Percentiles rank a stretch among this genome's conserved stretches.
phyloP scores from a whole-genome alignment of 2,113 vertebrate genomes.

The Mustela nigripes region DNA sequence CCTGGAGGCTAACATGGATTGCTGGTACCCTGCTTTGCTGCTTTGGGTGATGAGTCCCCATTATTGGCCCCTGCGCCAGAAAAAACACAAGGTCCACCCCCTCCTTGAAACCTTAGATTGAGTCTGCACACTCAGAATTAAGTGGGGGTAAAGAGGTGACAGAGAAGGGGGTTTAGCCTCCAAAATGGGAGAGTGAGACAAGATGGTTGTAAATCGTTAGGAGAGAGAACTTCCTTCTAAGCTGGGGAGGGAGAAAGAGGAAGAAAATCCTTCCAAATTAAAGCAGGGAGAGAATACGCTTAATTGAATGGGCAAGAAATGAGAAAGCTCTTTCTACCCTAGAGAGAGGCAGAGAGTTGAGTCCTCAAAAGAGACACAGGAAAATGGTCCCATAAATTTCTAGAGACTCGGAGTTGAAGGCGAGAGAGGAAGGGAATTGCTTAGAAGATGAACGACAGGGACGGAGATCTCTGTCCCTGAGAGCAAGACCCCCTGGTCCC shows the following conservation, averaged over 20 bases:
- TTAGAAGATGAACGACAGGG: conserved; percentile 65
- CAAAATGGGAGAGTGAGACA: not conserved
- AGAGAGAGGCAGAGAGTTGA: not conserved
- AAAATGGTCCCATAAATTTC: not conserved
- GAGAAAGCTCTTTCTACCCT: not conserved
- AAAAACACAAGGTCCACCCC: conserved; percentile 42
- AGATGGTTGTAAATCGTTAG: not conserved
- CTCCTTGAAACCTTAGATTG: not conserved
- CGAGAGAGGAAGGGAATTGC: conserved; percentile 62
- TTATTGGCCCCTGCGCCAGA: not conserved
- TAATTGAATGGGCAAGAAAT: not conserved
- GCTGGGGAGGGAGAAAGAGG: not conserved
- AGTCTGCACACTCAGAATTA: conserved; percentile 30
- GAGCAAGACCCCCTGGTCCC: conserved; percentile 39
- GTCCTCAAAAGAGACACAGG: not conserved
- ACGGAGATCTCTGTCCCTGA: not conserved
- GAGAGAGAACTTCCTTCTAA: conserved; percentile 24
- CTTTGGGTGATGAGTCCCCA: not conserved
- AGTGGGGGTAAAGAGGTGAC: not conserved
- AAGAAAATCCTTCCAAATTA: conserved; percentile 26
- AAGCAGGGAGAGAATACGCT: not conserved
- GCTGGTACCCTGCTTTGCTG: conserved; percentile 5
- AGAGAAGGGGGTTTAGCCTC: not conserved
- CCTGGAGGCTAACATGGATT: not conserved
- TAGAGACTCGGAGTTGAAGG: not conserved